Conservation (phyloP, 2,113 vertebrate genomes). For the Dunckerocampus dactyliophorus region DNA sequence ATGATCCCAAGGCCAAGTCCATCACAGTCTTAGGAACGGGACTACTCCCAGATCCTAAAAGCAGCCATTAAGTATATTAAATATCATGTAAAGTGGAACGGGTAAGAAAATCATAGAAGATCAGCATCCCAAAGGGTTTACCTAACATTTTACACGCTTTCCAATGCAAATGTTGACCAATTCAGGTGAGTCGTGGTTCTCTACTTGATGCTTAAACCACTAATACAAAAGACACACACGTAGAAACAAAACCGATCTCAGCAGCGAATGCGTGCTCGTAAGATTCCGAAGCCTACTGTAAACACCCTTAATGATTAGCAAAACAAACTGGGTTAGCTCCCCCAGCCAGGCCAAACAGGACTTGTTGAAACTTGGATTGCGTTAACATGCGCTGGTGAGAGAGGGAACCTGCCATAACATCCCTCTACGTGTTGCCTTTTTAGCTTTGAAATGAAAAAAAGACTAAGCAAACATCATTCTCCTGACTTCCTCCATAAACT, state of each 20-base stretch:
- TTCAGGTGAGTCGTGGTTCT: conserved; percentile 14
- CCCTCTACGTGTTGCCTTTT: conserved; percentile 45
- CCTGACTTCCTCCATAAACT: conserved; percentile 51
- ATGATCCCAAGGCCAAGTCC: no score
- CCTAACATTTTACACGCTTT: neutral
- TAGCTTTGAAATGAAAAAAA: conserved; percentile 51
- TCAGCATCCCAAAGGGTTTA: no score
- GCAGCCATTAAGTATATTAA: neutral
- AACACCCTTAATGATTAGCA: conserved; percentile 66
- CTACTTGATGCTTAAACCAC: conserved; percentile 32
- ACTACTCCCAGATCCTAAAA: neutral
- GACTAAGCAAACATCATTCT: conserved; percentile 57
- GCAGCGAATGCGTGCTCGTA: conserved; percentile 40
- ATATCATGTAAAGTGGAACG: neutral
- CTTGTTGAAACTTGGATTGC: conserved; percentile 71
- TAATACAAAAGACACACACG: conserved; percentile 40
- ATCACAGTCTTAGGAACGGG: no score
- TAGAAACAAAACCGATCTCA: conserved; percentile 35
- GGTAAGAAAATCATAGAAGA: neutral
- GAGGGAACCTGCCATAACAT: conserved; percentile 56
- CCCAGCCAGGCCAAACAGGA: conserved; percentile 60
- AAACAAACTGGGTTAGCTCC: conserved; percentile 61
- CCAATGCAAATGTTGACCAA: conserved; percentile 1
- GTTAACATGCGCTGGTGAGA: conserved; percentile 54
- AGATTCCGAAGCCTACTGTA: conserved; percentile 54